Conservation (phyloP, 2,888 invertebrate genomes). For the Oxyscelio sp. region DNA sequence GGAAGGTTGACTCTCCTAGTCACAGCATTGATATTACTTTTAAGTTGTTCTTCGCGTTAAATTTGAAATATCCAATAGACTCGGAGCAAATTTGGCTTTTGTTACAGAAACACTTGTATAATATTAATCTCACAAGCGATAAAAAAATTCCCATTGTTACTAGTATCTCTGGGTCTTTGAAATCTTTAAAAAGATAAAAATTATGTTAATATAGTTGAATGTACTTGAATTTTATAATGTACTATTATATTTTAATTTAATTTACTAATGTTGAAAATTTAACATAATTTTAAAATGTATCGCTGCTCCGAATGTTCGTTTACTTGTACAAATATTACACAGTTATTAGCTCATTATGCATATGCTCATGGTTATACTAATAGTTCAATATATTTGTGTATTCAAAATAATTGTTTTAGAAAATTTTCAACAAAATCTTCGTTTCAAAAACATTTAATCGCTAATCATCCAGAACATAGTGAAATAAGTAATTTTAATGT, state of each 20-base stretch:
- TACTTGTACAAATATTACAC: neutral
- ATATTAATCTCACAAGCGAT: conserved; percentile 3
- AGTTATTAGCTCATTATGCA: neutral
- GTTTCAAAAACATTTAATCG: neutral
- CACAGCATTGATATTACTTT: conserved; percentile 29
- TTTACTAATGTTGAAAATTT: too few relatives aligned
- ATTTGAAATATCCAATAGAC: conserved; percentile 28
- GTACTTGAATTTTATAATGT: too few relatives aligned
- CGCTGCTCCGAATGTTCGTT: neutral
- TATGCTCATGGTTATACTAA: too few relatives aligned
- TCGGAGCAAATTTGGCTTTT: conserved; percentile 34
- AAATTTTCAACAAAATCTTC: neutral
- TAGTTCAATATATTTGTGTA: too few relatives aligned
- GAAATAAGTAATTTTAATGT: neutral
- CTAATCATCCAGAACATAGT: too few relatives aligned
- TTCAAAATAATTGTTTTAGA: too few relatives aligned
- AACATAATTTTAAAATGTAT: neutral
- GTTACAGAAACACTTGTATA: conserved; percentile 10
- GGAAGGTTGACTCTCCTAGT: conserved; percentile 28
- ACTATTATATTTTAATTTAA: too few relatives aligned
- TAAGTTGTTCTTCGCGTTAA: conserved; percentile 27
- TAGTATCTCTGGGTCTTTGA: too few relatives aligned
- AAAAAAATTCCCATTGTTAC: conserved; percentile 21
- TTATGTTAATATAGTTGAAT: too few relatives aligned
- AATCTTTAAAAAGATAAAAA: too few relatives aligned